Percentiles rank a stretch among this genome's conserved stretches.
Evolutionary conservation across 2,888 invertebrate species (phyloP).

Genomic region (Apodemia duryi): DNA sequence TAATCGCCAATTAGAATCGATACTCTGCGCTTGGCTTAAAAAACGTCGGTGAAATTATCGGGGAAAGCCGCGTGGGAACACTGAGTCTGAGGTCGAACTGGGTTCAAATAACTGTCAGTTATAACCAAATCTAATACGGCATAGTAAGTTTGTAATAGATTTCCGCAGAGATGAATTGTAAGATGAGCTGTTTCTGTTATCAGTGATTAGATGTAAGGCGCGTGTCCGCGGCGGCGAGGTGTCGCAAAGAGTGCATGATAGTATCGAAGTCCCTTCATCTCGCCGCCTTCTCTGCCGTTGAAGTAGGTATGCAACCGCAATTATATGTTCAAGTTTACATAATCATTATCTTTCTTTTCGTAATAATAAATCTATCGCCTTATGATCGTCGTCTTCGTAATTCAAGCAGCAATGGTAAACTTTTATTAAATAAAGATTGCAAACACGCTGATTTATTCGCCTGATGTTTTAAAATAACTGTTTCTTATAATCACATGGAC

Average conservation of each 20-base stretch:
- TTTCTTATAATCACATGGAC: too few species aligned
- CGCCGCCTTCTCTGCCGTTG: slow-evolving; percentile 42
- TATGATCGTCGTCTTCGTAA: neutral
- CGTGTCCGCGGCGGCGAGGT: slow-evolving; percentile 56
- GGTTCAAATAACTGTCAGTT: slow-evolving; percentile 31
- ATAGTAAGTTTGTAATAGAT: slow-evolving; percentile 41
- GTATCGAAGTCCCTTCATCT: slow-evolving; percentile 63
- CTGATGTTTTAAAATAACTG: neutral
- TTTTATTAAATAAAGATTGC: neutral
- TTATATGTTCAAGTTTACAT: slow-evolving; percentile 9
- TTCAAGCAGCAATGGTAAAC: neutral
- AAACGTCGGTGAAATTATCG: slow-evolving; percentile 18
- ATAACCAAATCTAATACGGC: slow-evolving; percentile 30
- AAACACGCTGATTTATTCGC: neutral
- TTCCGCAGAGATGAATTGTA: slow-evolving; percentile 55
- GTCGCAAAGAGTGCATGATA: slow-evolving; percentile 59
- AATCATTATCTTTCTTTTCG: slow-evolving; percentile 10
- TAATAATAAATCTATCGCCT: slow-evolving; percentile 5
- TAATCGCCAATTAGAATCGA: neutral
- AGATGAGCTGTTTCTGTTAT: slow-evolving; percentile 60
- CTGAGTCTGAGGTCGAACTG: slow-evolving; percentile 36
- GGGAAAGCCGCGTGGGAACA: slow-evolving; percentile 45
- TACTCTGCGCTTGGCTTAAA: neutral
- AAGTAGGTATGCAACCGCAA: slow-evolving; percentile 1
- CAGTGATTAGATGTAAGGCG: slow-evolving; percentile 63